Conservation (phyloP, 2,888 invertebrate genomes). For the Notodonta dromedarius region DNA sequence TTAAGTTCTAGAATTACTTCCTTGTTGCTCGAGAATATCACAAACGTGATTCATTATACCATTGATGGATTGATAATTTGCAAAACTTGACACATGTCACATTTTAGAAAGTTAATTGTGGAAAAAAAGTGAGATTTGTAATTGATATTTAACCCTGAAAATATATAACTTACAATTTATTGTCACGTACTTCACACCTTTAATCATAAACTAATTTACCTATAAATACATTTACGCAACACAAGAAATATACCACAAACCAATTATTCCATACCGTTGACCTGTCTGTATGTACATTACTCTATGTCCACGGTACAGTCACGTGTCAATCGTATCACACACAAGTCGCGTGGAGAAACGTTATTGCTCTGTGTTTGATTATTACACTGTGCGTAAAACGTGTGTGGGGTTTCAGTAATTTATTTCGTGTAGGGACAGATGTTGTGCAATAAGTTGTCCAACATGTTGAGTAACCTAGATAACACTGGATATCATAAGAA, state of each 20-base stretch:
- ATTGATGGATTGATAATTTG: neutral
- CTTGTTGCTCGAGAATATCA: conserved; percentile 9
- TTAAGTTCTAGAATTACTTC: neutral
- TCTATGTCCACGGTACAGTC: conserved; percentile 46
- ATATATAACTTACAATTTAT: neutral
- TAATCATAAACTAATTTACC: no score
- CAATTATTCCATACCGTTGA: neutral
- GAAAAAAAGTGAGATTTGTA: neutral
- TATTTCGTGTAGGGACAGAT: conserved; percentile 29
- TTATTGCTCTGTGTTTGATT: conserved; percentile 37
- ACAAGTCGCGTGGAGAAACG: conserved; percentile 51
- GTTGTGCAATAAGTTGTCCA: neutral
- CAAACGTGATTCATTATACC: neutral
- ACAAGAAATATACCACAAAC: no score
- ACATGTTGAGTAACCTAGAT: conserved; percentile 1
- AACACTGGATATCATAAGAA: neutral
- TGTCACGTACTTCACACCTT: no score
- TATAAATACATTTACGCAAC: no score
- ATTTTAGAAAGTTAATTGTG: conserved; percentile 16
- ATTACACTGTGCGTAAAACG: conserved; percentile 19
- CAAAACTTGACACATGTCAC: neutral
- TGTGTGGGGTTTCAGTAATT: conserved; percentile 45
- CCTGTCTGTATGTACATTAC: conserved; percentile 34
- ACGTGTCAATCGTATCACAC: conserved; percentile 59
- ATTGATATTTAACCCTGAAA: neutral